A percentile compares a stretch with the other conserved stretches of the same genome.
Evolutionary conservation across 2,113 vertebrate genomes (phyloP).

Genomic region (Circaetus cinerascens): DNA sequence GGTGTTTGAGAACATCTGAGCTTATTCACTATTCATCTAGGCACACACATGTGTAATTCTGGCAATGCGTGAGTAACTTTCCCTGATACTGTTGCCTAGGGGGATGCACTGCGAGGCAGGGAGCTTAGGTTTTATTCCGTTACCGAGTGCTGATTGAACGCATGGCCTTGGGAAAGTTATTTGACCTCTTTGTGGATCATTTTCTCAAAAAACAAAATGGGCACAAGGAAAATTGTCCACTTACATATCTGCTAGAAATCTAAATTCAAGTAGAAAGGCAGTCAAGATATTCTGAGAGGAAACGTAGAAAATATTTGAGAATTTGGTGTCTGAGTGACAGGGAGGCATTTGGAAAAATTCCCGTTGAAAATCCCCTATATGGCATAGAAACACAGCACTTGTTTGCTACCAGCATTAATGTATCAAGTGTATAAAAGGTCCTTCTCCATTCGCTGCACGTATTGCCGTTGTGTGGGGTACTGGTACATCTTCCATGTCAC

Average conservation of each 20-base stretch:
- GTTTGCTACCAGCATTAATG: not conserved
- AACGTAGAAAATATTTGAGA: not conserved
- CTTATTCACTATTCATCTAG: not conserved
- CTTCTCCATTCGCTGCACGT: not conserved
- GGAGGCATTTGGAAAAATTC: not conserved
- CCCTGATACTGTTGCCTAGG: not conserved
- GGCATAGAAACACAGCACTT: not conserved
- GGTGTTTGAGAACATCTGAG: not conserved
- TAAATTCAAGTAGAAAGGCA: not conserved
- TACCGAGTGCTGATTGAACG: not conserved
- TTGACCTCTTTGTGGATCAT: not conserved
- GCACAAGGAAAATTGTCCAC: not conserved
- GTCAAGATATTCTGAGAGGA: not conserved
- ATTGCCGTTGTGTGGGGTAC: not conserved
- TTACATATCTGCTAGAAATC: not conserved
- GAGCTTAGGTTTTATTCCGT: not conserved
- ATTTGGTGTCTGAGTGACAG: not conserved
- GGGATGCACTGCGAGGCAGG: not conserved
- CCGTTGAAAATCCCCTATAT: not conserved
- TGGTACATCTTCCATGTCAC: not conserved
- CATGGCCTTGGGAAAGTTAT: not conserved
- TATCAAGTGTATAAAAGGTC: not conserved
- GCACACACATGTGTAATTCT: not conserved
- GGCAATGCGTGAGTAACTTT: not conserved
- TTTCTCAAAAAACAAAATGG: not conserved